Percentiles rank a stretch among this genome's conserved stretches.
Evolutionary conservation across 2,113 vertebrate genomes (phyloP).

Genomic region (Calidris pugnax): DNA sequence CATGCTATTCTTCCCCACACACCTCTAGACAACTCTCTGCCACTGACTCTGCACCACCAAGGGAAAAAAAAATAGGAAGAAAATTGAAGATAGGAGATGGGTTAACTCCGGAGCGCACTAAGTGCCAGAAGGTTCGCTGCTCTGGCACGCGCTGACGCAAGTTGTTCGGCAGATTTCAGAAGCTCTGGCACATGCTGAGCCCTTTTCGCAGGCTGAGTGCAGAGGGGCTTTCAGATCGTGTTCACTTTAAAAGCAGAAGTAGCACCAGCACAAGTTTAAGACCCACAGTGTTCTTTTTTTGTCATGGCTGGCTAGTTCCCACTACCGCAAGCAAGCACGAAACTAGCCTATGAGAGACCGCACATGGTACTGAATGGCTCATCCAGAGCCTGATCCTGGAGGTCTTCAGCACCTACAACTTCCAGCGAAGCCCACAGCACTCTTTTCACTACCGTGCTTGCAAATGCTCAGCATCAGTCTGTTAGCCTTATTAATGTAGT

Average conservation of each 20-base stretch:
- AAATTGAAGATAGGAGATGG: neutral
- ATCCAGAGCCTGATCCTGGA: conserved; percentile 9
- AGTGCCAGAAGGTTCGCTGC: neutral
- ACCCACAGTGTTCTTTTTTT: conserved; percentile 35
- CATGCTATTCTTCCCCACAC: neutral
- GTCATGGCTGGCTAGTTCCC: conserved; percentile 36
- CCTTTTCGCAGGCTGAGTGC: neutral
- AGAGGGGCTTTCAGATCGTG: conserved; percentile 48
- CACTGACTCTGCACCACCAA: neutral
- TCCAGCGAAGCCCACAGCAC: neutral
- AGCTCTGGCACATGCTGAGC: neutral
- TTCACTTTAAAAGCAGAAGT: conserved; percentile 68
- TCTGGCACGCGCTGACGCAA: neutral
- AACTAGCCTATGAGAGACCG: neutral
- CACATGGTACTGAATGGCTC: conserved; percentile 3
- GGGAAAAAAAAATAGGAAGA: neutral
- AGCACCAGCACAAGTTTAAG: conserved; percentile 34
- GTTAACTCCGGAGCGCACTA: rapidly evolving
- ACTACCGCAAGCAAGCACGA: conserved; percentile 2
- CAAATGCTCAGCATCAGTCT: neutral
- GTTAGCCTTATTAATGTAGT: neutral
- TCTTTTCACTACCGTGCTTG: neutral
- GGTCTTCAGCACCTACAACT: neutral
- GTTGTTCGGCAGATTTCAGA: neutral
- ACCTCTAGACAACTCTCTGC: neutral